Percentiles rank a stretch among this genome's conserved stretches.
These are phyloP conservation scores for Microctonus hyperodae DNA, from an alignment of 2,888 invertebrate species.

Conservation along the genomic window DNA sequence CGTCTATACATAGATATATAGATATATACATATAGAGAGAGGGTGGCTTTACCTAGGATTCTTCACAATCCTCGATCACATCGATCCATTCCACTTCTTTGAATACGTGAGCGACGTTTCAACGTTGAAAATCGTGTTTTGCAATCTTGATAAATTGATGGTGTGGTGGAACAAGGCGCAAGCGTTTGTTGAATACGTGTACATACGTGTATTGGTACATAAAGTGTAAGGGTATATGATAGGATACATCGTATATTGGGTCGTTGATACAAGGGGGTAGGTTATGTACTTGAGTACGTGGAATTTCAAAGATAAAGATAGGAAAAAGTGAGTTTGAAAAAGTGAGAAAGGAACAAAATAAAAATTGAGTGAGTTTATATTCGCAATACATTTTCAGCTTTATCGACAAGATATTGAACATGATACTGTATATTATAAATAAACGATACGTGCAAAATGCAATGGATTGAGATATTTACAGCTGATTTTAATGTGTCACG, in stretches of 20 bases:
- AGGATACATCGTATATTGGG: not conserved
- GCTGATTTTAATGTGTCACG: no score
- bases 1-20: not conserved
- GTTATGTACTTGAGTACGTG: constrained; percentile 1
- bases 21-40: not conserved
- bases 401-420: not conserved
- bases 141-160: constrained; percentile 6
- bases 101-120: constrained; percentile 13
- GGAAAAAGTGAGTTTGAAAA: no score
- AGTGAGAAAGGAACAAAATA: not conserved
- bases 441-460: no score
- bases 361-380: not conserved
- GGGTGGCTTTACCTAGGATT: constrained; percentile 22
- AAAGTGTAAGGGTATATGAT: no score
- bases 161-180: not conserved
- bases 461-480: no score
- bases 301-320: not conserved
- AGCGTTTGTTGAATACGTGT: not conserved
- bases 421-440: not conserved
- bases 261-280: not conserved
- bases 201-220: not conserved
- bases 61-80: constrained; percentile 17
- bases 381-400: not conserved
- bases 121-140: constrained; percentile 6
- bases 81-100: constrained; percentile 25